Base-by-base conservation (phyloP, 2,113 vertebrate species). In the Antechinus stuartii region DNA sequence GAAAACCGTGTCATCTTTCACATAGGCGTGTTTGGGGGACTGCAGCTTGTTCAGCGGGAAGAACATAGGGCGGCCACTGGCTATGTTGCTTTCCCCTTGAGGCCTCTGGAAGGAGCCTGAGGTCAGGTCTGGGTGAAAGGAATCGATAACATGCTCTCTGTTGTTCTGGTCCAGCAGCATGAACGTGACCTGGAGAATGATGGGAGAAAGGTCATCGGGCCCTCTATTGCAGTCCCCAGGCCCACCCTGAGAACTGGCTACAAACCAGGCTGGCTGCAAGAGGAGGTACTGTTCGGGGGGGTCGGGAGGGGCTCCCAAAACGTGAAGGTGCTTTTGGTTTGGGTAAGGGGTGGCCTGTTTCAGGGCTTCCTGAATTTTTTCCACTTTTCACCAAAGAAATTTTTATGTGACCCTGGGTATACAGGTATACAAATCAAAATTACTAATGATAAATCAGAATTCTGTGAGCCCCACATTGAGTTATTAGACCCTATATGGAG, bases 131-230 rank as follows among this genome's bases (percentile, higher is more conserved):
- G 99, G 99, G 49, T 98, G 98, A 95, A 99, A 99, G 0, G 98
- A 98, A 0, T 99, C 98, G 0, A 98, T 98, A 0, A 99, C 19
- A 0, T 99, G 98, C 2, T 99, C 99, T 3, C 98, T 98, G 93
- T 99, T 98, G 30, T 99, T 99, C 91, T 99, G 99, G 97, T 99
- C 99, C 0, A 99, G 98, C 61, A 99, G 92, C 98, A 99, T 99
- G 90, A 99, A 99, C 0, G 99, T 99, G 91, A 99, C 98, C 99
- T 99, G 98, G 0, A 76, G 94, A 95, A 89, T 11, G 89, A 91
- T 10, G 27, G 25, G 8, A 14, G 90, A n/a, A 9, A 27, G 53
- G 30, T 8, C 11, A 47, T 96, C 47, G 92, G 94, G 49, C 23
- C 5, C 23, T 90, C 0, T 52, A 5, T 52, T 50, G 26, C 6